Conservation (phyloP, 2,888 invertebrate species). For the Pseudeuparius sepicola region DNA sequence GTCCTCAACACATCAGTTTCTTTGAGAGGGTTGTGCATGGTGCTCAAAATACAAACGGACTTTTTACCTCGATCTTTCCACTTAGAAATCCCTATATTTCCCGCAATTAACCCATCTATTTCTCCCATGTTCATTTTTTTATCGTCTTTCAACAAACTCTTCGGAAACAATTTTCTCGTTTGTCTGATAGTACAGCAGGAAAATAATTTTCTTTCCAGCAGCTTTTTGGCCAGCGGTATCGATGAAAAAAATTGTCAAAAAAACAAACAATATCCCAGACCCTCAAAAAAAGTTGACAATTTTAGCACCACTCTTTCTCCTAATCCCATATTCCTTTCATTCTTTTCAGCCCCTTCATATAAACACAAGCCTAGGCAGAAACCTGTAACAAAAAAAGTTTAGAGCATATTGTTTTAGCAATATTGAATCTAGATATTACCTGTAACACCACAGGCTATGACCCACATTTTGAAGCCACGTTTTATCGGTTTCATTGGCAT, state of each 20-base stretch:
- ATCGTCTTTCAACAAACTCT: constrained; percentile 22
- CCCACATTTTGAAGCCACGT: no score
- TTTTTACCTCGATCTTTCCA: constrained; percentile 29
- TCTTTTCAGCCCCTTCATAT: no score
- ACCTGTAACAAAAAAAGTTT: no score
- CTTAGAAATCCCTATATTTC: constrained; percentile 25
- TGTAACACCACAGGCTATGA: no score
- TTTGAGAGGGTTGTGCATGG: constrained; percentile 21
- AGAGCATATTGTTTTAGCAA: no score
- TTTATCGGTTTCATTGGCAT: no score
- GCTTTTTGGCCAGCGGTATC: constrained; percentile 24
- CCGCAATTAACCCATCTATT: constrained; percentile 22
- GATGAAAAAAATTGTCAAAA: constrained; percentile 30
- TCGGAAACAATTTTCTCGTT: constrained; percentile 27
- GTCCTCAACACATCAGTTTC: no score
- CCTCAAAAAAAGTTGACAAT: constrained; percentile 22
- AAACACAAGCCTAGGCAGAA: no score
- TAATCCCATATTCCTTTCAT: no score
- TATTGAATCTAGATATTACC: no score
- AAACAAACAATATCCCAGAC: constrained; percentile 24
- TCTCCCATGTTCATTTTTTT: constrained; percentile 24
- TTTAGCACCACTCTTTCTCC: constrained; percentile 27
- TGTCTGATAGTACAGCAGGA: constrained; percentile 28
- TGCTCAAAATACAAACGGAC: constrained; percentile 23
- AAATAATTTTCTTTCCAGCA: constrained; percentile 24